A percentile compares a stretch with the other conserved stretches of the same genome.
Conservation (phyloP, 2,113 vertebrate species). For the Cephalopterus ornatus region DNA sequence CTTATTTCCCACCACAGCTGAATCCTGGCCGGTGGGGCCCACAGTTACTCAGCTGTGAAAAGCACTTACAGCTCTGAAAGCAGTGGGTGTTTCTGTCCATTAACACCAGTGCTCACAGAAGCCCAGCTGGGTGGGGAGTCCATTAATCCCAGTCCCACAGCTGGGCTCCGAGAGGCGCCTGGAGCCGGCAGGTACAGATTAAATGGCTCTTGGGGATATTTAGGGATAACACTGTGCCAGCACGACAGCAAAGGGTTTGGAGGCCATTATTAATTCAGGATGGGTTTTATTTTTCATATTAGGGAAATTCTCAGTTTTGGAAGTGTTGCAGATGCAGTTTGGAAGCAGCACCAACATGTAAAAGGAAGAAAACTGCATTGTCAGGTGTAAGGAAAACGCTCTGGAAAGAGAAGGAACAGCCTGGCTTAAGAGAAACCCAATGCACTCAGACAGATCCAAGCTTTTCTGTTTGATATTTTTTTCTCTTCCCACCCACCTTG, state of each 20-base stretch:
- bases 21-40: background rate
- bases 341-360: background rate
- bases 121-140: background rate
- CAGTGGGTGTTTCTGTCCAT: background rate
- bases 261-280: background rate
- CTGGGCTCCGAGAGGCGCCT: background rate
- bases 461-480: background rate
- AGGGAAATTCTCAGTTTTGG: background rate
- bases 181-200: background rate
- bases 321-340: background rate
- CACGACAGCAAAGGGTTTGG: background rate
- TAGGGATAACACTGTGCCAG: background rate
- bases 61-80: background rate
- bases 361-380: background rate
- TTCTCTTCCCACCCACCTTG: background rate
- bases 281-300: background rate
- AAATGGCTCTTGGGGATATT: background rate
- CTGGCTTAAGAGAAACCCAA: background rate
- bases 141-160: background rate
- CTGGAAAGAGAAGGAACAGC: background rate
- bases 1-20: background rate
- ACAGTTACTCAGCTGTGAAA: conserved; percentile 6
- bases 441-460: background rate
- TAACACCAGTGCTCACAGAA: background rate
- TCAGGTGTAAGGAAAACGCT: background rate